Conservation (phyloP, 1,140 invertebrate species). For the Orchestia grillus region DNA sequence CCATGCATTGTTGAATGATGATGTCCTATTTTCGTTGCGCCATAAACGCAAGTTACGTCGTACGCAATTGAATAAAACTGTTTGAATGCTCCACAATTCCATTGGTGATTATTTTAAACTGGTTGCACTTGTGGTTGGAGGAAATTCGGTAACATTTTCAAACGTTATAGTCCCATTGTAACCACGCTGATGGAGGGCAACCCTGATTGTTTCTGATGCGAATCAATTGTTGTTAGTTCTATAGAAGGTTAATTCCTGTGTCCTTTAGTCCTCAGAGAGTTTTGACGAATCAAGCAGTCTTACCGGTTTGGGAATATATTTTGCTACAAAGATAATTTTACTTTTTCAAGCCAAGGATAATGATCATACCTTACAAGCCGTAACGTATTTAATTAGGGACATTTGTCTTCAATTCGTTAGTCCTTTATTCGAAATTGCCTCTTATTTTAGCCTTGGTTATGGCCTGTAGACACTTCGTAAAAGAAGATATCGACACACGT, state of each 20-base stretch:
- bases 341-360: too few relatives aligned
- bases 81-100: not conserved
- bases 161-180: not conserved
- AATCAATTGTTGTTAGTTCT: not conserved
- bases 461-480: too few relatives aligned
- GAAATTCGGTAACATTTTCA: not conserved
- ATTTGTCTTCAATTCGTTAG: too few relatives aligned
- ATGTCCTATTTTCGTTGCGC: not conserved
- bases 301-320: too few relatives aligned
- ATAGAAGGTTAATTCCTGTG: not conserved
- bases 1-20: not conserved
- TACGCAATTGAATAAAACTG: not conserved
- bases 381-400: too few relatives aligned
- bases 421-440: too few relatives aligned
- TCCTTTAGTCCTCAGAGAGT: not conserved
- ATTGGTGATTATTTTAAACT: not conserved
- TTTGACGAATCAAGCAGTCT: not conserved
- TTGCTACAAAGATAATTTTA: too few relatives aligned
- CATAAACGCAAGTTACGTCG: not conserved
- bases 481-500: too few relatives aligned
- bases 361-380: too few relatives aligned
- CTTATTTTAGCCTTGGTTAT: too few relatives aligned
- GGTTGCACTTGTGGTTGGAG: not conserved
- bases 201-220: not conserved
- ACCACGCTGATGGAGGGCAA: not conserved